Evolutionary conservation across 2,888 invertebrate genomes (phyloP).

Genomic region (Epicampocera succincta): DNA sequence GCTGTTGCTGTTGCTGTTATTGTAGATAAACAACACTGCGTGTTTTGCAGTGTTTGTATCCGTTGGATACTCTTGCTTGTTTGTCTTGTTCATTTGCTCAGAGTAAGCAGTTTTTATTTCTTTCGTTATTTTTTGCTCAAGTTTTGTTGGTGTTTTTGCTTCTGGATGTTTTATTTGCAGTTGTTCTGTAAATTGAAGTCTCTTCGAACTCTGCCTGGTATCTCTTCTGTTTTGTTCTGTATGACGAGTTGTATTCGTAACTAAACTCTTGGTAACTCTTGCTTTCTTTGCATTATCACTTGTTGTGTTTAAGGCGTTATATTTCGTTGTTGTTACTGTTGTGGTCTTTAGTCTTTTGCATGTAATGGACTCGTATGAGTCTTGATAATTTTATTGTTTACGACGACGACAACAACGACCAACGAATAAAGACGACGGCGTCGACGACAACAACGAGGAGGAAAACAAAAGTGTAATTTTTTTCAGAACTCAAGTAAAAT

Average conservation of each 20-base stretch:
- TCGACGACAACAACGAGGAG: slow-evolving; percentile 18
- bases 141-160: slow-evolving; percentile 28
- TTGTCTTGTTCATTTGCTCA: slow-evolving; percentile 52
- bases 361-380: slow-evolving; percentile 66
- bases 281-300: slow-evolving; percentile 70
- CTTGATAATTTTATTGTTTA: slow-evolving; percentile 47
- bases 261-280: slow-evolving; percentile 64
- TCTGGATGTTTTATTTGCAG: slow-evolving; percentile 45
- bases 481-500: slow-evolving; percentile 37
- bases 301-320: slow-evolving; percentile 67
- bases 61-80: slow-evolving; percentile 54
- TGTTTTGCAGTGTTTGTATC: slow-evolving; percentile 45
- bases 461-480: slow-evolving; percentile 3
- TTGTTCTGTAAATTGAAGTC: slow-evolving; percentile 38
- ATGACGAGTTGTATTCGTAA: slow-evolving; percentile 34
- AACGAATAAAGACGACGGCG: not conserved
- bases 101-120: slow-evolving; percentile 53
- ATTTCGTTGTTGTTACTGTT: slow-evolving; percentile 58
- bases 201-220: slow-evolving; percentile 19
- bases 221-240: slow-evolving; percentile 19
- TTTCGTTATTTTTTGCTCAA: not conserved
- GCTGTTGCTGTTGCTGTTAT: slow-evolving; percentile 37
- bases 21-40: slow-evolving; percentile 48
- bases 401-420: slow-evolving; percentile 2
- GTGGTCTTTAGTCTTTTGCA: slow-evolving; percentile 63